phyloP scores from a whole-genome alignment of 1,140 invertebrate genomes.

The Macrocentrus cingulum region DNA sequence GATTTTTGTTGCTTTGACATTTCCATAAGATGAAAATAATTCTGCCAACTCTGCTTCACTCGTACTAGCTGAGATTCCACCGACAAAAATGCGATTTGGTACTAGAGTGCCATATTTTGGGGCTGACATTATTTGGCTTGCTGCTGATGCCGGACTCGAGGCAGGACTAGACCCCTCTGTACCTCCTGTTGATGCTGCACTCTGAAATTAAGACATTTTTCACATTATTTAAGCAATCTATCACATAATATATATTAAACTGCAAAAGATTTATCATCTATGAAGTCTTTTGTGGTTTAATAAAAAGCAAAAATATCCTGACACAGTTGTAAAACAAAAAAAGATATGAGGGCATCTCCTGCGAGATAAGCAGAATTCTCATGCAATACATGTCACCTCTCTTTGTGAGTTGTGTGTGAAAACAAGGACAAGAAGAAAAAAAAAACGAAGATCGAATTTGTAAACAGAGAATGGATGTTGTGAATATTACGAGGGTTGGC shows the following conservation, averaged over 20 bases:
- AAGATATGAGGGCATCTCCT: too few relatives aligned
- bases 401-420: too few relatives aligned
- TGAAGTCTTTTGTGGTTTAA: too few relatives aligned
- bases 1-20: constrained; percentile 91
- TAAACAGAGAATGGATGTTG: neutral
- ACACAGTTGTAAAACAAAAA: neutral
- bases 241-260: too few relatives aligned
- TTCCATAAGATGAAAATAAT: constrained; percentile 84
- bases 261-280: too few relatives aligned
- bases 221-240: neutral
- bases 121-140: constrained; percentile 60
- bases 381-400: too few relatives aligned
- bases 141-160: constrained; percentile 55
- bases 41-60: constrained; percentile 81
- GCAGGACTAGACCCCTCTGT: constrained; percentile 58
- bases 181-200: constrained; percentile 55
- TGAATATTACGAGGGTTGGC: neutral
- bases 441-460: neutral
- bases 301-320: too few relatives aligned
- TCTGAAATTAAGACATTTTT: constrained; percentile 37
- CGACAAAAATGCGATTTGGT: constrained; percentile 93
- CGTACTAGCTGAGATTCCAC: constrained; percentile 85
- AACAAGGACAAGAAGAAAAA: too few relatives aligned
- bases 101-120: constrained; percentile 80
- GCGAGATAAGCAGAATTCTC: too few relatives aligned